Conservation (phyloP, 2,113 vertebrate species). For the Silurus asotus region DNA sequence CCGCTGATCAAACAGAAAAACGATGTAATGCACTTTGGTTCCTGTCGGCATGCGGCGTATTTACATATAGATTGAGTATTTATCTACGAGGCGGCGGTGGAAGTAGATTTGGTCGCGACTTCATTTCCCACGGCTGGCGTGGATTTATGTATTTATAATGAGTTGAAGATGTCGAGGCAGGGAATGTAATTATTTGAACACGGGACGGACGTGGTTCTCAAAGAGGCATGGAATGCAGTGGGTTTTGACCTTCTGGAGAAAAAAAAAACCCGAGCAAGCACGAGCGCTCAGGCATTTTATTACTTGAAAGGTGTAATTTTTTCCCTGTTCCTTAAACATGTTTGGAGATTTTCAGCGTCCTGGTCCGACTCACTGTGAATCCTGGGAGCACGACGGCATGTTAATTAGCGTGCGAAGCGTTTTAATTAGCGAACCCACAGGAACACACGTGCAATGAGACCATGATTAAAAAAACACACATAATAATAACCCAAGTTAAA, state of each 20-base stretch:
- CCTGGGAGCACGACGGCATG: not conserved
- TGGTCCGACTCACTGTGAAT: not conserved
- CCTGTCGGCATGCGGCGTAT: slow-evolving; percentile 62
- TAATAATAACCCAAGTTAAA: too few relatives aligned
- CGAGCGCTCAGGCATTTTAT: not conserved
- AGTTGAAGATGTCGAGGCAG: slow-evolving; percentile 65
- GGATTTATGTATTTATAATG: slow-evolving; percentile 77
- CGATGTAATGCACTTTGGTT: slow-evolving; percentile 70
- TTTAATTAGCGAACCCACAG: not conserved
- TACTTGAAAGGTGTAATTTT: not conserved
- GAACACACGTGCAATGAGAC: not conserved
- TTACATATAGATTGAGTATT: slow-evolving; percentile 84
- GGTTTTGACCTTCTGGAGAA: slow-evolving; percentile 34
- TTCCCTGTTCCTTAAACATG: not conserved
- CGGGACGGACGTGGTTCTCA: slow-evolving; percentile 60
- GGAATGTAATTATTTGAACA: slow-evolving; percentile 71
- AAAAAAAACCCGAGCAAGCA: not conserved
- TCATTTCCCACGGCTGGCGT: slow-evolving; percentile 70
- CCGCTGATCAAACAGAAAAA: slow-evolving; percentile 69
- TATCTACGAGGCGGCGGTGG: slow-evolving; percentile 69
- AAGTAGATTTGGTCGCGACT: slow-evolving; percentile 65
- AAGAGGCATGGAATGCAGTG: slow-evolving; percentile 56
- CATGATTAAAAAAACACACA: not conserved
- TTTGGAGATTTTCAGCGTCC: not conserved
- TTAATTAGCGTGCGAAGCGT: not conserved